Evolutionary conservation across 2,888 invertebrate genomes (phyloP), one percentile per base, ranked within the genome.

Genomic region (Ryuthela nishihirai): DNA sequence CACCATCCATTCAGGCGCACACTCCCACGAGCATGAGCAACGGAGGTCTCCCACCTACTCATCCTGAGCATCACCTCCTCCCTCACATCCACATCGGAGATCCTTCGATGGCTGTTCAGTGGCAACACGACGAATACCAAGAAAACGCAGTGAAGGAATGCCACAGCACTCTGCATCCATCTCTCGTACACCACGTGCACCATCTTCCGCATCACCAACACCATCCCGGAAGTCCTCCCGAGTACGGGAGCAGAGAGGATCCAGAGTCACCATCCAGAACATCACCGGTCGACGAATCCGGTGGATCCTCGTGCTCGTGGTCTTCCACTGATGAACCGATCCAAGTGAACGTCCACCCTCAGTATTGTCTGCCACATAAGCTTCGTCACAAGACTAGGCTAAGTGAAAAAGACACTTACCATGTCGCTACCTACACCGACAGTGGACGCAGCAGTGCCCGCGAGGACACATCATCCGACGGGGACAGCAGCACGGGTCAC

Each of bases 351-450:
- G 26, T 44, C 9, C 18, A 36, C n/a, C 47, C 53, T 1, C 47
- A 53, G 15, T 34, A 52, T 72, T 84, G 88, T 69, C 79, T 93
- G 72, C 93, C 93, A 2, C 82, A 90, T 69, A 93, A 93, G 73
- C 80, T 93, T 65, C 84, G 93, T 72, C 92, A 93, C 80, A 93
- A 93, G 76, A 87, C 87, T 32, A 87, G 90, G 72, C 80, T 92
- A 62, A 89, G 89, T 9, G 91, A 91, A 72, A 89, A 89, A 73
- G 91, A 91, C 72, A 43, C 67, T 9, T 72, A 73, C n/a, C 89
- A 89, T 9, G 68, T 64, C 18, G 82, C 82, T 58, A 87, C 15
- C 87, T 88, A 10, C 87, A 87, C 3, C 85, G 71, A 70, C 58
- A 71, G 70, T 49, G 72, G 70, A 6, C 69, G 70, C 4, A 90